A percentile compares a stretch with the other conserved stretches of the same genome.
These are phyloP conservation scores for Athripsodes cinereus DNA, from an alignment of 2,888 invertebrate species.

Conservation along the genomic window DNA sequence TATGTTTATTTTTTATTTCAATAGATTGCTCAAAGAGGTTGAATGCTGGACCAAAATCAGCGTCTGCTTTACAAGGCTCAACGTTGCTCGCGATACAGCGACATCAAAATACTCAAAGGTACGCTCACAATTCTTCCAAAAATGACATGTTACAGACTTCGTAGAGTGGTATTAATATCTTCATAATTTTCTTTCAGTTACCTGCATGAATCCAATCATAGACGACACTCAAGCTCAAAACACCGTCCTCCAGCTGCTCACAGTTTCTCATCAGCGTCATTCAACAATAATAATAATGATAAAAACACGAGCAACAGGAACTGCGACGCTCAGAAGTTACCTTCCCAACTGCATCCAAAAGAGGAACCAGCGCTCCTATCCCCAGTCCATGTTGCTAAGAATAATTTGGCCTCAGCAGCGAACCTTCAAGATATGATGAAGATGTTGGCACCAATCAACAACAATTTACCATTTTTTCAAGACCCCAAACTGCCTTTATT, in stretches of 20 bases:
- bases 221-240: conserved; percentile 15
- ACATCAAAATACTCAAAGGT: neutral
- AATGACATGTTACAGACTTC: too few relatives aligned
- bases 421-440: conserved; percentile 10
- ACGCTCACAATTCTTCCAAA: too few relatives aligned
- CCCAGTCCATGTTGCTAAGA: neutral
- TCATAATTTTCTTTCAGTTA: neutral
- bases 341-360: neutral
- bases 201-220: conserved; percentile 3
- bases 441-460: neutral
- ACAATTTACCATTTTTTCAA: conserved; percentile 5
- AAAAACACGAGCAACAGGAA: conserved; percentile 32
- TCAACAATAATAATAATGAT: conserved; percentile 27
- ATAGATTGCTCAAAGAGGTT: neutral
- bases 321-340: conserved; percentile 20
- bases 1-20: too few relatives aligned
- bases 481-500: neutral
- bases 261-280: neutral
- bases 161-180: too few relatives aligned
- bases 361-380: neutral
- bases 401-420: conserved; percentile 1
- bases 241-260: neutral
- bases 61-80: conserved; percentile 29
- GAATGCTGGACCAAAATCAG: conserved; percentile 32
- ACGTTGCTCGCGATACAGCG: neutral